A percentile compares a stretch with the other conserved stretches of the same genome.
These are phyloP conservation scores for Andinoacara biseriatus DNA, from an alignment of 2,113 vertebrate species.

Conservation along the genomic window DNA sequence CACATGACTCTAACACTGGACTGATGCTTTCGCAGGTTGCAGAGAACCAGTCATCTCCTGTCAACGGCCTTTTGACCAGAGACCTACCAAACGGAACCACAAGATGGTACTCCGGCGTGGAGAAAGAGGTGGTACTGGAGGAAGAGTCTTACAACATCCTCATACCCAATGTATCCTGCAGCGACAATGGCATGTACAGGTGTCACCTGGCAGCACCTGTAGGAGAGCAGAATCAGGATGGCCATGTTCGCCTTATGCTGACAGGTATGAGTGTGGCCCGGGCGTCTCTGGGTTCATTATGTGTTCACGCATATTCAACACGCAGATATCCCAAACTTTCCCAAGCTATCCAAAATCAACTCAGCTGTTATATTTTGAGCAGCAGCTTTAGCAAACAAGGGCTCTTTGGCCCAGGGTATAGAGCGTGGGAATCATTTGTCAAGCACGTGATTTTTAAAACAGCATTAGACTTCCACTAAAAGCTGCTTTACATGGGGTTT, in stretches of 20 bases:
- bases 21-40: slow-evolving; percentile 36
- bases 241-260: slow-evolving; percentile 51
- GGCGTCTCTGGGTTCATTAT: neutral
- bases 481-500: neutral
- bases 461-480: neutral
- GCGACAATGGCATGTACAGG: slow-evolving; percentile 62
- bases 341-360: neutral
- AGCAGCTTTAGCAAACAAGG: neutral
- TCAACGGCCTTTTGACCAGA: slow-evolving; percentile 58
- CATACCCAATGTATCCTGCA: slow-evolving; percentile 59
- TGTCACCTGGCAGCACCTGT: slow-evolving; percentile 74
- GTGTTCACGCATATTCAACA: neutral
- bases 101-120: neutral
- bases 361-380: neutral
- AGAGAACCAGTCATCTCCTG: neutral
- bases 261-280: slow-evolving; percentile 47
- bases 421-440: neutral
- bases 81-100: slow-evolving; percentile 37
- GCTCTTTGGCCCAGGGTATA: neutral
- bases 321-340: neutral
- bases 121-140: slow-evolving; percentile 36
- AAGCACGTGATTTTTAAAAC: neutral
- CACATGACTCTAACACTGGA: neutral
- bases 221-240: slow-evolving; percentile 70
- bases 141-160: slow-evolving; percentile 26